phyloP scores from a whole-genome alignment of 2,888 invertebrate genomes.

The Napeogenes inachia region DNA sequence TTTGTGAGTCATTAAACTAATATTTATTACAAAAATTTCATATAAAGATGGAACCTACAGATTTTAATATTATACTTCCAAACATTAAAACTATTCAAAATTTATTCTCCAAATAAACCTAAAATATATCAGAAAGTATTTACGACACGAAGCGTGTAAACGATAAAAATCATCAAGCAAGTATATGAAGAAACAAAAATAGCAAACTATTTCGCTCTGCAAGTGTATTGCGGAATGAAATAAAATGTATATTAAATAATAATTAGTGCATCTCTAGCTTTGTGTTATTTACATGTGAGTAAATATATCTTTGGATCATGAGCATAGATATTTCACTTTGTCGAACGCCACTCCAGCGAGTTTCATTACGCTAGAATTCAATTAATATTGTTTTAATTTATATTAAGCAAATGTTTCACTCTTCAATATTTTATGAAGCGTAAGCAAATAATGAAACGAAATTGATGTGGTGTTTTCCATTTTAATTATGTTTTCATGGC shows the following conservation, averaged over 20 bases:
- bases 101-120: no score
- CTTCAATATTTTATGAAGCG: constrained; percentile 30
- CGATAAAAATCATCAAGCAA: not conserved
- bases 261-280: not conserved
- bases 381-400: constrained; percentile 34
- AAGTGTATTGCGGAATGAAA: not conserved
- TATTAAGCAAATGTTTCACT: constrained; percentile 29
- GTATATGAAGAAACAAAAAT: not conserved
- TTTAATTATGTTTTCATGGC: constrained; percentile 8
- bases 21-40: no score
- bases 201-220: not conserved
- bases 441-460: constrained; percentile 26
- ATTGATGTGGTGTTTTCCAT: constrained; percentile 14
- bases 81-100: no score
- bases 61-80: no score
- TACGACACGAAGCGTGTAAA: not conserved
- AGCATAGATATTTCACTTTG: constrained; percentile 24
- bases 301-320: constrained; percentile 19
- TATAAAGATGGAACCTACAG: no score
- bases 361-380: constrained; percentile 29
- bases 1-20: no score
- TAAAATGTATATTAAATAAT: not conserved
- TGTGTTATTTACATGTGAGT: constrained; percentile 16
- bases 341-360: constrained; percentile 23
- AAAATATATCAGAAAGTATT: not conserved